Evolutionary conservation across 1,140 invertebrate species (phyloP).

Genomic region (Dinoponera quadriceps): DNA sequence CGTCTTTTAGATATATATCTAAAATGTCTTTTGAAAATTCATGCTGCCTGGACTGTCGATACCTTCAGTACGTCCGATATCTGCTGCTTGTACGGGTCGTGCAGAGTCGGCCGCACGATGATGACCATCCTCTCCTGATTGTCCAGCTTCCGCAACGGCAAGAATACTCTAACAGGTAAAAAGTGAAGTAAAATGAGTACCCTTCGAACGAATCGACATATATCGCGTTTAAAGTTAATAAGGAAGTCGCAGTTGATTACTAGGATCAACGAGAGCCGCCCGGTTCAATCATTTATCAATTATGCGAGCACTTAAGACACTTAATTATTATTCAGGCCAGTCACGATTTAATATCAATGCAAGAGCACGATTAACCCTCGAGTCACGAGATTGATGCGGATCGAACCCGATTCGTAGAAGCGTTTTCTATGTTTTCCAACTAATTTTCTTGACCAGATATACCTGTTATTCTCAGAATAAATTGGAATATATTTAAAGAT

Average conservation of each 20-base stretch:
- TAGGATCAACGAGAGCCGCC: neutral
- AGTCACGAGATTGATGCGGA: no score
- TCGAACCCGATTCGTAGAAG: no score
- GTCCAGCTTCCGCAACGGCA: slow-evolving; percentile 87
- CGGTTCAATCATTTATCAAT: neutral
- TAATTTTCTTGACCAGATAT: no score
- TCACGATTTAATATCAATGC: no score
- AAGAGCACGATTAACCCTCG: no score
- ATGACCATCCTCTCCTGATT: slow-evolving; percentile 85
- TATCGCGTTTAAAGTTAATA: slow-evolving; percentile 5
- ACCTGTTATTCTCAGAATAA: no score
- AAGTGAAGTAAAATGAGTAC: neutral
- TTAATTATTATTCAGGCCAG: neutral
- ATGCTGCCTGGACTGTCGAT: neutral
- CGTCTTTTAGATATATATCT: no score
- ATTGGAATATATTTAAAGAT: no score
- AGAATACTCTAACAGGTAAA: slow-evolving; percentile 83
- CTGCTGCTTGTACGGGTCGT: slow-evolving; percentile 86
- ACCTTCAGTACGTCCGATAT: slow-evolving; percentile 88
- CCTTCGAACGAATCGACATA: neutral
- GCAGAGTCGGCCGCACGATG: slow-evolving; percentile 86
- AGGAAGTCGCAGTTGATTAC: neutral
- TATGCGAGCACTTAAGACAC: neutral
- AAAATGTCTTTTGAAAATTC: neutral
- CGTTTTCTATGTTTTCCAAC: no score